phyloP scores from a whole-genome alignment of 2,113 vertebrate genomes.

The Phoenicopterus ruber region DNA sequence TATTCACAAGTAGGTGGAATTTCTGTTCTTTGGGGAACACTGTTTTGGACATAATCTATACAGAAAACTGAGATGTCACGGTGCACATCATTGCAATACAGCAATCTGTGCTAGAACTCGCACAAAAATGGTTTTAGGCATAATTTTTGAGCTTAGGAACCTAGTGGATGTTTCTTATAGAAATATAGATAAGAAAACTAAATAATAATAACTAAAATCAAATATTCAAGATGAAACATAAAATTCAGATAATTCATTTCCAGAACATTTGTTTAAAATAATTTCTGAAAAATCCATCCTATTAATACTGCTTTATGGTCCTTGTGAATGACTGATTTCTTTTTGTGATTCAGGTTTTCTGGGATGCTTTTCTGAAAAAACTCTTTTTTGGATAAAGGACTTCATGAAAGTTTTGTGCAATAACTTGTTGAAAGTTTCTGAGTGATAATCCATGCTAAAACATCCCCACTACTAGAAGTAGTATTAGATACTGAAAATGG shows the following conservation, averaged over 20 bases:
- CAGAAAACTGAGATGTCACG: background rate
- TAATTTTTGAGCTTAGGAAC: background rate
- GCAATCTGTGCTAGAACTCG: background rate
- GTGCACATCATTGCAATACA: background rate
- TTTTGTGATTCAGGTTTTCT: background rate
- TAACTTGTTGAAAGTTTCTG: background rate
- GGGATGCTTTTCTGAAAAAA: background rate
- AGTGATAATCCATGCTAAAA: background rate
- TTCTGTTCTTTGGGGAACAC: background rate
- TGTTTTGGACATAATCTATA: background rate
- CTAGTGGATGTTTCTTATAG: background rate
- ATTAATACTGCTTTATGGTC: background rate
- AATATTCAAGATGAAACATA: background rate
- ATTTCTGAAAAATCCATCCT: background rate
- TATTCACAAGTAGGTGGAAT: background rate
- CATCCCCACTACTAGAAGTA: background rate
- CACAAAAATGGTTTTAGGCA: background rate
- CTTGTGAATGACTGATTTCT: background rate
- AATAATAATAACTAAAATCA: background rate
- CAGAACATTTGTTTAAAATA: background rate
- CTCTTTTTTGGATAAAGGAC: background rate
- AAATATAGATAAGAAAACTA: background rate
- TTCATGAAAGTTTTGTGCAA: background rate
- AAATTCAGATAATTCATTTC: background rate
- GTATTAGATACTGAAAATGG: background rate